Conservation (phyloP, 2,113 vertebrate species). For the Onychostruthus taczanowskii region DNA sequence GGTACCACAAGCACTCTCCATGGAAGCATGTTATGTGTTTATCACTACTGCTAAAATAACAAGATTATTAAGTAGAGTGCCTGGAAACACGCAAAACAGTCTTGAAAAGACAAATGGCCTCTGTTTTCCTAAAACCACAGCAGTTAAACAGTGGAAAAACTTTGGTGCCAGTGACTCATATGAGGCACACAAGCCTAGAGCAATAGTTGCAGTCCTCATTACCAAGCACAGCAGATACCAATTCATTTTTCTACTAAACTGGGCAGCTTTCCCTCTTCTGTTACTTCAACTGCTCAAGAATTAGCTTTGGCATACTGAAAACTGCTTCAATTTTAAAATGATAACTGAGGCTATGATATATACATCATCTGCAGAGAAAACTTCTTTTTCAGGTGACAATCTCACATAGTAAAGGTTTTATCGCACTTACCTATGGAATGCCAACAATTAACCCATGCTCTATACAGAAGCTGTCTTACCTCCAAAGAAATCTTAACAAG, state of each 20-base stretch:
- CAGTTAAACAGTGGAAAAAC: not conserved
- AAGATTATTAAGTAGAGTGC: not conserved
- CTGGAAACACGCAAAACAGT: not conserved
- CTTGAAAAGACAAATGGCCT: not conserved
- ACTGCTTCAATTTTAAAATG: not conserved
- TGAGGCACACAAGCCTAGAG: not conserved
- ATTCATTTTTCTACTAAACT: not conserved
- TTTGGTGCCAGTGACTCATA: not conserved
- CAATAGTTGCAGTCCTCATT: not conserved
- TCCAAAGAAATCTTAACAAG: not conserved
- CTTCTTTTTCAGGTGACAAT: not conserved
- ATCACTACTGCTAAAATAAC: conserved; percentile 13
- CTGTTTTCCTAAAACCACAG: not conserved
- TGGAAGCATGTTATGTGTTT: not conserved
- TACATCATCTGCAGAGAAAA: not conserved
- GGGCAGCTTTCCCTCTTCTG: not conserved
- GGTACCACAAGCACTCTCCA: not conserved
- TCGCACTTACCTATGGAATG: not conserved
- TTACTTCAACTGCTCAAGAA: not conserved
- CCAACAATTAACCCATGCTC: not conserved
- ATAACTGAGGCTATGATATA: not conserved
- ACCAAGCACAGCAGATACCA: not conserved
- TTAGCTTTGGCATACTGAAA: not conserved
- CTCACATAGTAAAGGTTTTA: not conserved
- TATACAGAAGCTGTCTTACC: not conserved